phyloP scores from a whole-genome alignment of 2,113 vertebrate species.

The Ciconia maguari region DNA sequence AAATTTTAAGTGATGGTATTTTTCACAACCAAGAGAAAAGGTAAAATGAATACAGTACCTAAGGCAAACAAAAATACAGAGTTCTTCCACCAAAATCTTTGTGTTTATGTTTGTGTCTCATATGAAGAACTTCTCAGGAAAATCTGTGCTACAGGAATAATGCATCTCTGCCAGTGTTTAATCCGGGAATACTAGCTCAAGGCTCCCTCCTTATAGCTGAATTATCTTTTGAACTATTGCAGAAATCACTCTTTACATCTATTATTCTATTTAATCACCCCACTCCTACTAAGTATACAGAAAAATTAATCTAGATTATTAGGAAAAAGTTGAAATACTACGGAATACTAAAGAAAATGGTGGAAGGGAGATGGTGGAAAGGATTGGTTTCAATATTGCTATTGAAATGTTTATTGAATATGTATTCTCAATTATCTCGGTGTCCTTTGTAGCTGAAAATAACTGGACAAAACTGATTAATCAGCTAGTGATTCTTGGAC shows the following conservation, averaged over 20 bases:
- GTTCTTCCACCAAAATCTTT: not conserved
- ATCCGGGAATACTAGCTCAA: not conserved
- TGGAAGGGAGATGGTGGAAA: not conserved
- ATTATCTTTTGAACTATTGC: not conserved
- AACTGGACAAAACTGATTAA: not conserved
- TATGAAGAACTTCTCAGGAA: not conserved
- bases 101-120: not conserved
- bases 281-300: not conserved
- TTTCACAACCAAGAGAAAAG: not conserved
- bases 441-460: not conserved
- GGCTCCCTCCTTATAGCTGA: not conserved
- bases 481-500: not conserved
- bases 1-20: not conserved
- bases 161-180: not conserved
- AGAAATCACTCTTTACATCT: not conserved
- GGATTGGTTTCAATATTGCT: not conserved
- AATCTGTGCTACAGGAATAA: not conserved
- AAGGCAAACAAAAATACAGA: not conserved
- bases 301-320: not conserved
- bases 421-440: not conserved
- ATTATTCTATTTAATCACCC: not conserved
- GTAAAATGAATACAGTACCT: not conserved
- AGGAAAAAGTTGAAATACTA: not conserved
- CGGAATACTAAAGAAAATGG: not conserved
- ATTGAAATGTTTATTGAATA: not conserved